Evolutionary conservation across 2,113 vertebrate genomes (phyloP).

Genomic region (Perca flavescens): DNA sequence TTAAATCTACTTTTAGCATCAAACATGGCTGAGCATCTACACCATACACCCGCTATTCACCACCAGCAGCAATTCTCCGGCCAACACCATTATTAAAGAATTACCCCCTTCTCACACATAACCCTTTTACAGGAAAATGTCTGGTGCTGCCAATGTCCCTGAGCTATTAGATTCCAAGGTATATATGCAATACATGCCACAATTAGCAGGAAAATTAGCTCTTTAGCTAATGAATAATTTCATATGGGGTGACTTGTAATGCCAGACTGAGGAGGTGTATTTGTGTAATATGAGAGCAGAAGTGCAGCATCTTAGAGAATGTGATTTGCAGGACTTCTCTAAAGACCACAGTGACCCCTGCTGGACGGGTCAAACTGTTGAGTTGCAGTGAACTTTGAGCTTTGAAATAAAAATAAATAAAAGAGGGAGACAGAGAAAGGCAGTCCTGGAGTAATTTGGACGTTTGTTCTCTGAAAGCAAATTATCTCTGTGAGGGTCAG

Average conservation of each 20-base stretch:
- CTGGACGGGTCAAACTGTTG: constrained; percentile 73
- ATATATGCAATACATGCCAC: constrained; percentile 26
- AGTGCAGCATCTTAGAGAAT: constrained; percentile 30
- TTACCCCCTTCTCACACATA: constrained; percentile 11
- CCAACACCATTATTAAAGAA: constrained; percentile 29
- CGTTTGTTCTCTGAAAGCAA: constrained; percentile 26
- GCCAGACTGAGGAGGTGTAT: constrained; percentile 17
- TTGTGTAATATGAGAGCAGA: constrained; percentile 24
- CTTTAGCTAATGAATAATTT: constrained; percentile 41
- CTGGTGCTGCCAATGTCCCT: constrained; percentile 2
- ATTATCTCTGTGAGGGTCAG: constrained; percentile 26
- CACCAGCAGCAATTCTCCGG: constrained; percentile 11
- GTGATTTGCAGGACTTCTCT: constrained; percentile 50
- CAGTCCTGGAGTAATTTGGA: constrained; percentile 3
- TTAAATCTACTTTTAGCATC: constrained; percentile 12
- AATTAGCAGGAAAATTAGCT: constrained; percentile 16
- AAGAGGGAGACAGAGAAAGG: background rate
- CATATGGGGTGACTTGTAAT: constrained; percentile 36
- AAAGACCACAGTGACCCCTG: constrained; percentile 85
- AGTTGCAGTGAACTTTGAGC: constrained; percentile 17
- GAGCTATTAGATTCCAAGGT: constrained; percentile 20
- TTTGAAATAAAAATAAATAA: background rate
- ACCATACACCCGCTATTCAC: constrained; percentile 4
- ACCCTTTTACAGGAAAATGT: constrained; percentile 22
- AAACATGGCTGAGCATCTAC: background rate